Percentiles rank a stretch among this genome's conserved stretches.
Evolutionary conservation across 1,140 invertebrate species (phyloP).

Genomic region (Dendrolimus punctatus): DNA sequence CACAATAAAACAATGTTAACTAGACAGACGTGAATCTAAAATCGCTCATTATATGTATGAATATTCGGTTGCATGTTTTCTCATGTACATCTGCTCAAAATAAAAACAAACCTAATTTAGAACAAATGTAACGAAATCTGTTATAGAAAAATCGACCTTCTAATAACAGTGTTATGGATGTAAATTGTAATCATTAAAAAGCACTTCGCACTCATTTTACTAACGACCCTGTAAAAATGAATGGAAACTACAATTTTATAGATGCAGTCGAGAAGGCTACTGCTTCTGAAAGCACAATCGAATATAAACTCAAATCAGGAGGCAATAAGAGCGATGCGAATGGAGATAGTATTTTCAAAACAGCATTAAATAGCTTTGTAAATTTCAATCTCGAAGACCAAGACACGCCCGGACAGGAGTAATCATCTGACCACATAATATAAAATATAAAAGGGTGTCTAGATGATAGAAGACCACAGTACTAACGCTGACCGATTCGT

Average conservation of each 20-base stretch:
- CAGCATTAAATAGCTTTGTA: conserved; percentile 10
- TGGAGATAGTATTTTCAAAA: conserved; percentile 1
- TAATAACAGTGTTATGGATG: too few species aligned
- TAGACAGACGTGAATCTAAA: too few species aligned
- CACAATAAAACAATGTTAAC: too few species aligned
- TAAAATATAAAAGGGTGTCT: conserved; percentile 32
- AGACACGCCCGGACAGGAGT: conserved; percentile 17
- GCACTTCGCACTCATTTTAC: conserved; percentile 12
- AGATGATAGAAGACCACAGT: conserved; percentile 22
- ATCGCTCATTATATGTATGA: too few species aligned
- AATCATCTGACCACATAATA: conserved; percentile 31
- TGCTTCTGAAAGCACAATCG: not conserved
- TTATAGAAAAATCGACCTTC: conserved; percentile 11
- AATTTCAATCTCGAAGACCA: conserved; percentile 15
- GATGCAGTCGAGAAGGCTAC: not conserved
- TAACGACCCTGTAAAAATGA: conserved; percentile 24
- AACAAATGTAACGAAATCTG: conserved; percentile 1
- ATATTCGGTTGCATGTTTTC: conserved; percentile 6
- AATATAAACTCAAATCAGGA: conserved; percentile 4
- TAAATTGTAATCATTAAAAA: not conserved
- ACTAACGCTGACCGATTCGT: conserved; percentile 8
- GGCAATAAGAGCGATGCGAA: conserved; percentile 1
- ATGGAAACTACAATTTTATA: conserved; percentile 10
- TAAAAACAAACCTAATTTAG: conserved; percentile 4
- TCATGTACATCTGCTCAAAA: conserved; percentile 14